Percentiles rank a stretch among this genome's conserved stretches.
Evolutionary conservation across 2,797 vertebrate species (phyloP).

Genomic region (Sciurus vulgaris): DNA sequence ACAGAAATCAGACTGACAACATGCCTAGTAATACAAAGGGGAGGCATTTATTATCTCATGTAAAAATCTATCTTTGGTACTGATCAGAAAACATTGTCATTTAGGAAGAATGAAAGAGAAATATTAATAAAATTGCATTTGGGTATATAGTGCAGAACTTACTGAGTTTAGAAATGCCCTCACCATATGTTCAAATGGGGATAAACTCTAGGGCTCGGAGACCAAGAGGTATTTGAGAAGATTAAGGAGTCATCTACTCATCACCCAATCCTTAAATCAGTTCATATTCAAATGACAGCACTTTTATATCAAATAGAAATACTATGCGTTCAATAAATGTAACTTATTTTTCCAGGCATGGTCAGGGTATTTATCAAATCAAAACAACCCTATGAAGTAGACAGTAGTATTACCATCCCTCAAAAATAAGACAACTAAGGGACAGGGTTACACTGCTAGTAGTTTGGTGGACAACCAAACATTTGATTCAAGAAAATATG

Average conservation of each 20-base stretch:
- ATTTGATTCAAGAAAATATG: background rate
- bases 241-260: background rate
- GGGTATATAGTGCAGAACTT: background rate
- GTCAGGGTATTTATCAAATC: background rate
- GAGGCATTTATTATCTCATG: background rate
- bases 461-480: background rate
- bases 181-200: background rate
- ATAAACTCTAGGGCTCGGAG: background rate
- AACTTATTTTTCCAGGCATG: constrained; percentile 14
- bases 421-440: background rate
- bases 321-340: background rate
- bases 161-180: background rate
- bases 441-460: background rate
- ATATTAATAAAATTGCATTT: background rate
- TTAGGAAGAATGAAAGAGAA: background rate
- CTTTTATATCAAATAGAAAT: constrained; percentile 54
- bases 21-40: background rate
- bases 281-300: constrained; percentile 6
- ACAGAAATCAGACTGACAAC: background rate
- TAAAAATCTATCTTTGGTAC: background rate
- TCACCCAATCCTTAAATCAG: background rate
- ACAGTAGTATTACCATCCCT: background rate
- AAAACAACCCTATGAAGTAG: background rate
- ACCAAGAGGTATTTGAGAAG: background rate
- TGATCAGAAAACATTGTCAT: background rate